Evolutionary conservation across 2,113 vertebrate genomes (phyloP).

Genomic region (Phoenicopterus ruber): DNA sequence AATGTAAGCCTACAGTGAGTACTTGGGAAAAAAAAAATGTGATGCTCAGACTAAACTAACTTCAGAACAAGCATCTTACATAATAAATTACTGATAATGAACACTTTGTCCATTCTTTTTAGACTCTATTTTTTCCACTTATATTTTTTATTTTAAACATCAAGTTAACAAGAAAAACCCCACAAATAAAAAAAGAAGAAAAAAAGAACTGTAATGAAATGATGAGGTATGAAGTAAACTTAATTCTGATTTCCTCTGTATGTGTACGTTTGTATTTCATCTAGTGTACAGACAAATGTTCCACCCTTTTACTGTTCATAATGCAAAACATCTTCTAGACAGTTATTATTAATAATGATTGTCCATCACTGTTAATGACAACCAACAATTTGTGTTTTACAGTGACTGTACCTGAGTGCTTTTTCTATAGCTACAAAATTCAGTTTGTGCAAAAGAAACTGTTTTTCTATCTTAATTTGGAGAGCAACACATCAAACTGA

Average conservation of each 20-base stretch:
- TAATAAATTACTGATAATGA: not conserved
- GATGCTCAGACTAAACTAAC: not conserved
- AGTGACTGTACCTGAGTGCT: accelerated
- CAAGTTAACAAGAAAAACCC: accelerated
- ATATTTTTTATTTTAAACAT: not conserved
- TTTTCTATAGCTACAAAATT: not conserved
- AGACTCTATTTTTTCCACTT: accelerated
- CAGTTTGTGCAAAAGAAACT: not conserved
- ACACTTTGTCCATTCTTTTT: not conserved
- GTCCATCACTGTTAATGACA: not conserved
- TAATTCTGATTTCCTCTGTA: not conserved
- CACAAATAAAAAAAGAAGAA: not conserved
- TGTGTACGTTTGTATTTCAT: not conserved
- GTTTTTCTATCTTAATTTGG: not conserved
- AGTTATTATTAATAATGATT: not conserved
- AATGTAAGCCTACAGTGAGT: not conserved
- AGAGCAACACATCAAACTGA: not conserved
- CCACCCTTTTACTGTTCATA: not conserved
- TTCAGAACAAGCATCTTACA: not conserved
- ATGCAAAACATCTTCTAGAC: not conserved
- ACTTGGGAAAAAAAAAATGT: not conserved
- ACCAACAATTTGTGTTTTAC: not conserved
- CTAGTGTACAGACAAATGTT: not conserved
- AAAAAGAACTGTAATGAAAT: not conserved
- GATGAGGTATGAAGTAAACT: not conserved